These are phyloP conservation scores for Haemorhous mexicanus DNA, from an alignment of 2,113 vertebrate species.

Conservation along the genomic window DNA sequence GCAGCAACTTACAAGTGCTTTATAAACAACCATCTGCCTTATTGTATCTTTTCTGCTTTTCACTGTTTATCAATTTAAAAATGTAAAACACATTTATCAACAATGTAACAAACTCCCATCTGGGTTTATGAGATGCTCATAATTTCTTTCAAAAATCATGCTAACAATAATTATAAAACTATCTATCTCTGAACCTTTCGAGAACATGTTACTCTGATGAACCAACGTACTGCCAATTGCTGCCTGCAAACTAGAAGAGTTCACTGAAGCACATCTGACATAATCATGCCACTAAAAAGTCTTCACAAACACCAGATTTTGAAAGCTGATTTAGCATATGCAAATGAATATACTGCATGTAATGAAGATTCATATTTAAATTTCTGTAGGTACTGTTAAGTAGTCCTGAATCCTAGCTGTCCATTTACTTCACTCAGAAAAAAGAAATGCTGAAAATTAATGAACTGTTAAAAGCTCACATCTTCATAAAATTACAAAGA, in stretches of 20 bases:
- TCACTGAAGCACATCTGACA: slow-evolving; percentile 70
- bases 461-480: neutral
- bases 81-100: slow-evolving; percentile 85
- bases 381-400: slow-evolving; percentile 42
- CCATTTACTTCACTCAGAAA: neutral
- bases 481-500: neutral
- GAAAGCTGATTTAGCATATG: slow-evolving; percentile 54
- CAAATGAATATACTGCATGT: slow-evolving; percentile 32
- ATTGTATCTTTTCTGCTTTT: slow-evolving; percentile 85
- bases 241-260: slow-evolving; percentile 55
- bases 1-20: slow-evolving; percentile 66
- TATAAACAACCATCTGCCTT: slow-evolving; percentile 85
- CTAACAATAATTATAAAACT: slow-evolving; percentile 78
- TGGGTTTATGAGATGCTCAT: slow-evolving; percentile 82
- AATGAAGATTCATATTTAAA: slow-evolving; percentile 50
- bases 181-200: slow-evolving; percentile 63
- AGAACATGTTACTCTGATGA: slow-evolving; percentile 59
- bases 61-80: slow-evolving; percentile 84
- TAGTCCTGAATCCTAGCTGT: neutral
- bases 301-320: slow-evolving; percentile 66
- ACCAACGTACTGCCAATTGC: slow-evolving; percentile 62
- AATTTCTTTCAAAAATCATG: slow-evolving; percentile 80
- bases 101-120: slow-evolving; percentile 88
- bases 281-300: slow-evolving; percentile 49
- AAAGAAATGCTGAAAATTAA: neutral